Conservation (phyloP, 2,888 invertebrate genomes). For the Hetaerina titia region DNA sequence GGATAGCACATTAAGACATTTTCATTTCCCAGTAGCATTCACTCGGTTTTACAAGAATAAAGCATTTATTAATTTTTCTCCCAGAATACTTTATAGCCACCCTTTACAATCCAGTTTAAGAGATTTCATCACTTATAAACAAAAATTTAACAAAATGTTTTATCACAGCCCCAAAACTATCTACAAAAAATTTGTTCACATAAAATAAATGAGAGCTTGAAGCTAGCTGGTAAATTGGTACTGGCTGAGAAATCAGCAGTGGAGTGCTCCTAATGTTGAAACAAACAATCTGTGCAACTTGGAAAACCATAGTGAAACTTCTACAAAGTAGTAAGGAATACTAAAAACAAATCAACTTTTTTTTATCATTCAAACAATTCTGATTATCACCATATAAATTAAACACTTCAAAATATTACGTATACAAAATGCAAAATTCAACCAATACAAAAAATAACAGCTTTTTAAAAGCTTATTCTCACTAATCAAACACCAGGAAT, state of each 20-base stretch:
- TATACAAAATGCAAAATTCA: constrained; percentile 65
- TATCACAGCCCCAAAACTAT: constrained; percentile 64
- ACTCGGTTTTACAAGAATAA: constrained; percentile 58
- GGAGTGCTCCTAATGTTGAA: neutral
- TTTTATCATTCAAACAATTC: neutral
- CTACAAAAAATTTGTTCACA: constrained; percentile 32
- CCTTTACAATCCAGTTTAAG: constrained; percentile 16
- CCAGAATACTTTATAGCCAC: constrained; percentile 4
- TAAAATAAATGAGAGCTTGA: neutral
- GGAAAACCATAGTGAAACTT: neutral
- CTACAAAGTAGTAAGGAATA: neutral
- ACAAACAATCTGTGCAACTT: constrained; percentile 16
- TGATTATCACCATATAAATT: constrained; percentile 49
- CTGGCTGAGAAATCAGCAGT: neutral
- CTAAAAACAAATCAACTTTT: neutral
- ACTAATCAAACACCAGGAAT: constrained; percentile 59
- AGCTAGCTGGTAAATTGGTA: neutral
- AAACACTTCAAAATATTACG: constrained; percentile 60
- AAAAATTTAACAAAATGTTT: constrained; percentile 35
- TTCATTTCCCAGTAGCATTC: constrained; percentile 33
- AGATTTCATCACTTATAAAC: constrained; percentile 38
- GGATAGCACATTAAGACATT: neutral
- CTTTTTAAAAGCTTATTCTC: constrained; percentile 52
- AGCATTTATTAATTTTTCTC: constrained; percentile 44
- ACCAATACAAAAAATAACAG: constrained; percentile 62